Percentiles rank a stretch among this genome's conserved stretches.
Conservation (phyloP, 2,797 vertebrate genomes). For the Danio choprae region DNA sequence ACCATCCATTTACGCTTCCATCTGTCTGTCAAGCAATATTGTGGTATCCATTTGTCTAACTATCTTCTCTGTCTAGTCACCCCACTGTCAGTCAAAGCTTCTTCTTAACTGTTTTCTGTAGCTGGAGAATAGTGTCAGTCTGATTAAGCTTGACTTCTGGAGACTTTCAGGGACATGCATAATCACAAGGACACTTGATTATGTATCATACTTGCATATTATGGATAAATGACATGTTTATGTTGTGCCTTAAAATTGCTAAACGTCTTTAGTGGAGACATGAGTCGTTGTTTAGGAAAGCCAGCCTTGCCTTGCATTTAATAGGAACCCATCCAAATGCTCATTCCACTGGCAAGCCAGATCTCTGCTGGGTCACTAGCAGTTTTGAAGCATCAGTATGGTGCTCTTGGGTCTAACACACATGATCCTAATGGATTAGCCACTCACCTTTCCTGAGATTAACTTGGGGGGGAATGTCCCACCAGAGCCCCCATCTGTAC, state of each 20-base stretch:
- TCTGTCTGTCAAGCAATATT: slow-evolving; percentile 86
- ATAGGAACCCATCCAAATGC: slow-evolving; percentile 74
- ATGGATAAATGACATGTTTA: neutral
- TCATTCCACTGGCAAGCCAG: slow-evolving; percentile 70
- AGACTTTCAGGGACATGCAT: neutral
- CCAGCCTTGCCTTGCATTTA: slow-evolving; percentile 69
- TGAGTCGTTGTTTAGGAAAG: neutral
- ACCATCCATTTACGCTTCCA: slow-evolving; percentile 83
- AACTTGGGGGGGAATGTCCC: slow-evolving; percentile 65
- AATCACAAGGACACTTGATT: slow-evolving; percentile 21
- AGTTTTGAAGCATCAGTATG: slow-evolving; percentile 76
- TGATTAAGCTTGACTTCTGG: neutral
- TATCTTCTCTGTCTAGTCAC: slow-evolving; percentile 76
- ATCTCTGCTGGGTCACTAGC: slow-evolving; percentile 73
- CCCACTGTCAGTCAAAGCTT: slow-evolving; percentile 78
- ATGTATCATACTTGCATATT: neutral
- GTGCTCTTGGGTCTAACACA: slow-evolving; percentile 65
- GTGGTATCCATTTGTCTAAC: slow-evolving; percentile 84
- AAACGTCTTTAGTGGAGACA: neutral
- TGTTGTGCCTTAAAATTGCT: neutral
- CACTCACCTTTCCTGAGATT: slow-evolving; percentile 69
- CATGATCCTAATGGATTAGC: slow-evolving; percentile 77
- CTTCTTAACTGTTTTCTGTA: slow-evolving; percentile 54
- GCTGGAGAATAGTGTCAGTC: slow-evolving; percentile 49
- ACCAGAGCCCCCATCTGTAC: slow-evolving; percentile 76